A percentile compares a stretch with the other conserved stretches of the same genome.
These are phyloP conservation scores for Sturnus vulgaris DNA, from an alignment of 2,113 vertebrate genomes.

Conservation along the genomic window DNA sequence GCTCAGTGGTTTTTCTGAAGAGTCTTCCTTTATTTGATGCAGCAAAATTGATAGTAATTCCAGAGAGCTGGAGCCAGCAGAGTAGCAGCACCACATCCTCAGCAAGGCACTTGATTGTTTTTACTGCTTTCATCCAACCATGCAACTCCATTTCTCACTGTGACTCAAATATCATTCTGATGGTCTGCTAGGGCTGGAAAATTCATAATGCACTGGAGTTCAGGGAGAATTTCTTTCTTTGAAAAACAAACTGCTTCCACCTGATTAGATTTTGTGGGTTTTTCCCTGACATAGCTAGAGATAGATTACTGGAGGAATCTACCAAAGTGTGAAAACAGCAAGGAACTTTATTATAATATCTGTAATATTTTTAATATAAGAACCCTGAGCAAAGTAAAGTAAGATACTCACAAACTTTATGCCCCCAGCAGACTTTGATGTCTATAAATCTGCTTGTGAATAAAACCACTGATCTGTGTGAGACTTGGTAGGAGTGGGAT, in stretches of 20 bases:
- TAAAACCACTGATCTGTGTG: not conserved
- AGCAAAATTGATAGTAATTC: not conserved
- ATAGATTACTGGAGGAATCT: not conserved
- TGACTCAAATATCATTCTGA: conserved; percentile 20
- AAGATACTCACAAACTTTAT: not conserved
- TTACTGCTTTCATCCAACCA: not conserved
- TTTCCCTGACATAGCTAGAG: not conserved
- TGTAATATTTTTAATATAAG: not conserved
- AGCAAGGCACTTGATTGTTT: conserved; percentile 22
- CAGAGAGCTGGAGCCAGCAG: not conserved
- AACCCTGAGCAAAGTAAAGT: not conserved
- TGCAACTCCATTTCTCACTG: conserved; percentile 20
- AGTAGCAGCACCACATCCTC: not conserved
- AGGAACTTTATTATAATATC: not conserved
- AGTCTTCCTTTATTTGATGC: not conserved
- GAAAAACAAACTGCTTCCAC: conserved; percentile 3
- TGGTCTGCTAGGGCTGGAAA: not conserved
- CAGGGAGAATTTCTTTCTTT: not conserved
- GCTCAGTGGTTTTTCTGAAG: not conserved
- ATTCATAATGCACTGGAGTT: not conserved
- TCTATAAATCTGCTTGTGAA: not conserved
- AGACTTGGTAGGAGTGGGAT: not conserved
- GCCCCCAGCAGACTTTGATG: not conserved
- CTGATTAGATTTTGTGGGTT: not conserved
- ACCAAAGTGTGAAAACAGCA: not conserved